Evolutionary conservation across 2,888 invertebrate genomes (phyloP), one percentile per base, ranked within the genome.

Genomic region (Clostera curtula): DNA sequence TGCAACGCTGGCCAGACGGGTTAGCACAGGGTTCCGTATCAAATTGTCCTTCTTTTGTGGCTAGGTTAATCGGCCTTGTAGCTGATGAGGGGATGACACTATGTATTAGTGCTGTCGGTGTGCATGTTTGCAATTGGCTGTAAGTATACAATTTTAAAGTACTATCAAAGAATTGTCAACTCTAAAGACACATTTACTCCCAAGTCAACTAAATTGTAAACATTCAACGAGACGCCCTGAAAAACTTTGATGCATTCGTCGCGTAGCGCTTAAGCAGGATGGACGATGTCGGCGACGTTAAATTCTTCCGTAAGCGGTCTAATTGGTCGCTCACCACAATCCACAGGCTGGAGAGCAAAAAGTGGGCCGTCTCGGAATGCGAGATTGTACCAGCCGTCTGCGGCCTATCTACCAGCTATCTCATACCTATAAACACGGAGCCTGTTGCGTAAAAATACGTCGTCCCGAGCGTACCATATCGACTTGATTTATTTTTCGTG

Each of bases 371-470:
- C 79, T 65, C 70, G 80, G 82, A 79, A 83, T 82, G 82, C 59
- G 76, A 72, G 75, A 80, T 80, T 80, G 80, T 80, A 77, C 79
- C 80, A 77, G 72, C 69, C 72, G 77, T 67, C 74, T 72, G 67
- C 37, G 52, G 52, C 45, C 55, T 50, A 40, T 54, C 55, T 51
- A 58, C n/a, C n/a, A n/a, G n/a, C n/a, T n/a, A n/a, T n/a, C n/a
- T n/a, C 56, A 66, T 61, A 66, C 62, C 69, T 74, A 79, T 72
- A 80, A 76, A 79, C 77, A 77, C 76, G 74, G 68, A 72, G 66
- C 47, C 53, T 62, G 66, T 79, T 80, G 79, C 82, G 80, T 82
- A 80, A 80, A 82, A 80, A 77, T 82, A 79, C 76, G 74, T 65
- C 74, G 69, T 68, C 62, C 63, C 61, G 56, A 49, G 37, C 53